Evolutionary conservation across 2,113 vertebrate genomes (phyloP).

Genomic region (Phylloscopus trochiloides): DNA sequence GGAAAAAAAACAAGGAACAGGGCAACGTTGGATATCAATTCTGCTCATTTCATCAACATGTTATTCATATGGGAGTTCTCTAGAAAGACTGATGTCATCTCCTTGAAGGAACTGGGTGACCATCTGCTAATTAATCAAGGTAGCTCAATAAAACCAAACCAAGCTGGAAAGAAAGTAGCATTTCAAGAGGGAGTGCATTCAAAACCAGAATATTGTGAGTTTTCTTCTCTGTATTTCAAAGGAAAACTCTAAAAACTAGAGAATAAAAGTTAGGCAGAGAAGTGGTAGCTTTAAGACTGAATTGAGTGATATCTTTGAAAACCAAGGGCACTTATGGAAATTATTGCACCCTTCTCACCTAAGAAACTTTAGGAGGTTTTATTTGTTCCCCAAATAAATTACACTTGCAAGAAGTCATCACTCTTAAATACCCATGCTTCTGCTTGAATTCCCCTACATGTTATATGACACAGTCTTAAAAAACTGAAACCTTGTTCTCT

Average conservation of each 20-base stretch:
- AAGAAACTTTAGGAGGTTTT: neutral
- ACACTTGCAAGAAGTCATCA: neutral
- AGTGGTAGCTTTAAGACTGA: neutral
- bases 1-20: too few species aligned
- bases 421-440: neutral
- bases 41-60: neutral
- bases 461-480: neutral
- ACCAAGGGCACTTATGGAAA: neutral
- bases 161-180: neutral
- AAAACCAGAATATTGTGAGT: neutral
- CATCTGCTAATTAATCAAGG: neutral
- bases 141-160: neutral
- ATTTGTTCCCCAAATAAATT: neutral
- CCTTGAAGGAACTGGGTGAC: neutral
- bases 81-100: neutral
- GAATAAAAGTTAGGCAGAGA: neutral
- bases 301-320: neutral
- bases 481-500: accelerated
- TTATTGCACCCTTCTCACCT: neutral
- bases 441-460: neutral
- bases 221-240: neutral
- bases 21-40: neutral
- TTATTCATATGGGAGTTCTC: neutral
- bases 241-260: neutral
- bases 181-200: neutral